Conservation (phyloP, 1,140 invertebrate genomes). For the Cyphomyrmex costatus region DNA sequence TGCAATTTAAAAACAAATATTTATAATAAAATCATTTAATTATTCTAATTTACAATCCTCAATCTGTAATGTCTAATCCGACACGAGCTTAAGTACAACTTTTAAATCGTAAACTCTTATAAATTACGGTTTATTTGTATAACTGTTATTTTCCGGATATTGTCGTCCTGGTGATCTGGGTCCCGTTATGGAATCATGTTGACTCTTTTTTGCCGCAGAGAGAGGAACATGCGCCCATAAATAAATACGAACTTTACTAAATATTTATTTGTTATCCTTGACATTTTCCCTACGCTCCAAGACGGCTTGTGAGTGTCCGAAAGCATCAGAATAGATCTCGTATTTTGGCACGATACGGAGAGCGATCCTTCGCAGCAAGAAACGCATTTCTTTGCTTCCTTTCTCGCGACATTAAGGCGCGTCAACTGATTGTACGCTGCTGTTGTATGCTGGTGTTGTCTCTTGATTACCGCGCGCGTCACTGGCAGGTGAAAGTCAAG, state of each 20-base stretch:
- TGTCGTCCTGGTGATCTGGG: background rate
- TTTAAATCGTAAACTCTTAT: background rate
- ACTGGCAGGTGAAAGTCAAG: background rate
- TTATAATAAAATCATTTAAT: no score
- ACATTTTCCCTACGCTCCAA: constrained; percentile 15
- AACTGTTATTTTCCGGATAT: background rate
- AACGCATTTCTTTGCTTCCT: background rate
- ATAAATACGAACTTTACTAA: background rate
- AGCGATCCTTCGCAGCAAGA: background rate
- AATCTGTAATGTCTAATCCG: no score
- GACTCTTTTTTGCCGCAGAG: background rate
- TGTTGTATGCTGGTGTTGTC: background rate
- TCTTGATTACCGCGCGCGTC: background rate
- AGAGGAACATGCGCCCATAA: background rate
- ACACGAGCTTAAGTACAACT: background rate
- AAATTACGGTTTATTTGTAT: background rate
- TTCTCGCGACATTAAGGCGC: background rate
- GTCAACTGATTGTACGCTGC: constrained; percentile 4
- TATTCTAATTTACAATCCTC: no score
- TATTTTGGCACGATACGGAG: background rate
- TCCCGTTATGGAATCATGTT: background rate
- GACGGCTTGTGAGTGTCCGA: no score
- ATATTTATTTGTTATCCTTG: constrained; percentile 45
- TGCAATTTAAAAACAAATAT: no score
- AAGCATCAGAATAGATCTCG: no score